phyloP scores from a whole-genome alignment of 2,888 invertebrate genomes.

The Fragum whitleyi region DNA sequence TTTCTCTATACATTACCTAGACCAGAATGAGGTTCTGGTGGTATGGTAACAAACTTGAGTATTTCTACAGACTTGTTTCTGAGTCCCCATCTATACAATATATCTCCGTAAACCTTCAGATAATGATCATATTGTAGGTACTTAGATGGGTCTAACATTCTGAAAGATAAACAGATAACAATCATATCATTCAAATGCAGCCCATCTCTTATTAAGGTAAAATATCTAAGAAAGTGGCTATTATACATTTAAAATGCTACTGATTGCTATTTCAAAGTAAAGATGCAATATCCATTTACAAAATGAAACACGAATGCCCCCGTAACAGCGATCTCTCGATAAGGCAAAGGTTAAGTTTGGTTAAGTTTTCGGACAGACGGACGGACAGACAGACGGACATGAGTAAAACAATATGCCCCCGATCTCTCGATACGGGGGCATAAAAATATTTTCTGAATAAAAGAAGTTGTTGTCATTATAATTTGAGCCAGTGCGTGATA shows the following conservation, averaged over 20 bases:
- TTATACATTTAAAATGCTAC: neutral
- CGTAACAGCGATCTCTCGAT: too few species aligned
- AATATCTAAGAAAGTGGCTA: neutral
- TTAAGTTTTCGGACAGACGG: too few species aligned
- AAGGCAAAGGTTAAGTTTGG: too few species aligned
- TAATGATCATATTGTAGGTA: constrained; percentile 91
- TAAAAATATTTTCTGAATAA: too few species aligned
- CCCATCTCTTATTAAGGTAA: neutral
- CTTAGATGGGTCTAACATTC: constrained; percentile 86
- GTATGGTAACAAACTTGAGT: constrained; percentile 86
- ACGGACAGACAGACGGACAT: too few species aligned
- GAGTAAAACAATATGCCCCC: too few species aligned
- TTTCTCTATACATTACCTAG: constrained; percentile 86
- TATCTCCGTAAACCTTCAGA: constrained; percentile 94
- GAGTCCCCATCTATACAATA: constrained; percentile 94
- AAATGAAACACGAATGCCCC: too few species aligned
- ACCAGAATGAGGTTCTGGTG: constrained; percentile 87
- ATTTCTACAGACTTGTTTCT: constrained; percentile 92
- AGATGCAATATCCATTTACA: too few species aligned
- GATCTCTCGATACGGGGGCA: too few species aligned
- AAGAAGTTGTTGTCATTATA: too few species aligned
- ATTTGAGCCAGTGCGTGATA: too few species aligned
- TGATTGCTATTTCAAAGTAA: neutral
- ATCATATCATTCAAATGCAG: too few species aligned
- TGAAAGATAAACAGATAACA: constrained; percentile 41